Percentiles rank a stretch among this genome's conserved stretches.
These are phyloP conservation scores for Pecten maximus DNA, from an alignment of 2,888 invertebrate species.

Conservation along the genomic window DNA sequence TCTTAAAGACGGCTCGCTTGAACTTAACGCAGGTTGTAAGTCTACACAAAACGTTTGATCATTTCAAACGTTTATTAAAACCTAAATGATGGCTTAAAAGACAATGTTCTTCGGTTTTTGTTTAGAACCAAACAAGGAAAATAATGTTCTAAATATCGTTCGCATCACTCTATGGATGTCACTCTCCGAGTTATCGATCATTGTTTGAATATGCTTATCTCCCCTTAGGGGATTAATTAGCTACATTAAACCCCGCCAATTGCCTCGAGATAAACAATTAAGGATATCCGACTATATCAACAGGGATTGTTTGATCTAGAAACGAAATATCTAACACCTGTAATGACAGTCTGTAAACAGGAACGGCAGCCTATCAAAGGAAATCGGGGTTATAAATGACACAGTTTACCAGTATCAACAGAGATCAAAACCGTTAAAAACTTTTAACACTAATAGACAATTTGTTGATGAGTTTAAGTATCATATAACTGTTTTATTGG, in stretches of 20 bases:
- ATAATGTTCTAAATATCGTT: neutral
- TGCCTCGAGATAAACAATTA: neutral
- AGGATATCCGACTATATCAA: neutral
- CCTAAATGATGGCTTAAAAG: neutral
- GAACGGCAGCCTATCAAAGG: neutral
- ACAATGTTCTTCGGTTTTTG: neutral
- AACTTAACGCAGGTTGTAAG: too few species aligned
- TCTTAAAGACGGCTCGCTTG: too few species aligned
- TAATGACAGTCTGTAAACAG: neutral
- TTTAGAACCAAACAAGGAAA: neutral
- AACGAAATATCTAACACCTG: constrained; percentile 25
- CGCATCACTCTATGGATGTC: neutral
- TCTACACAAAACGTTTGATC: too few species aligned
- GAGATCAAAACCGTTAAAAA: neutral
- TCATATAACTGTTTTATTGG: neutral
- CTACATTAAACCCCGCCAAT: neutral
- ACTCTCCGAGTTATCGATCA: neutral
- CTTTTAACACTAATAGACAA: neutral
- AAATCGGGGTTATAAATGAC: neutral
- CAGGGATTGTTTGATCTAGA: neutral
- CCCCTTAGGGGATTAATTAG: neutral
- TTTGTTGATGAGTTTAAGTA: neutral
- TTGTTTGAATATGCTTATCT: neutral
- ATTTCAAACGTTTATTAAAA: neutral
- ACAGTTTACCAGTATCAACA: neutral